Conservation (phyloP, 1,140 invertebrate genomes). For the Aphis craccivora region DNA sequence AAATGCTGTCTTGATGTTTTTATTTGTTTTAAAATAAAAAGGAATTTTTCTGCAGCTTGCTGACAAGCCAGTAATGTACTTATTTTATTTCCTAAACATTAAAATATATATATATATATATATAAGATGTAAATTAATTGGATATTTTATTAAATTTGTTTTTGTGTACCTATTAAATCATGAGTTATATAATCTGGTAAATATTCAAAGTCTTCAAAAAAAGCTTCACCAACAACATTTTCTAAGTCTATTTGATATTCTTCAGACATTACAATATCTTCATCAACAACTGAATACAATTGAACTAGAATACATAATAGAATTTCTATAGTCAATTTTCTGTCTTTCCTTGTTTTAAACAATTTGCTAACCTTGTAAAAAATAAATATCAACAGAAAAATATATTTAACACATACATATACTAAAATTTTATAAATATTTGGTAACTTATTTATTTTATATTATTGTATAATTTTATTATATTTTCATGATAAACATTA, state of each 20-base stretch:
- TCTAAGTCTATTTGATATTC: slow-evolving; percentile 34
- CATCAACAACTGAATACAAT: slow-evolving; percentile 45
- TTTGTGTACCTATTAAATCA: slow-evolving; percentile 40
- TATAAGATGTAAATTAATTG: background rate
- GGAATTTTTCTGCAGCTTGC: slow-evolving; percentile 45
- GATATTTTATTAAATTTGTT: background rate
- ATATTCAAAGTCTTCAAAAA: slow-evolving; percentile 37
- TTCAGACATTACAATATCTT: slow-evolving; percentile 43
- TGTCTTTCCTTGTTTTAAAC: slow-evolving; percentile 53
- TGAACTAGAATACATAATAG: slow-evolving; percentile 49
- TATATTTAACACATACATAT: background rate
- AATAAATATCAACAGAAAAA: background rate
- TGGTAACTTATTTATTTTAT: too few species aligned
- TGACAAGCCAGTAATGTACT: slow-evolving; percentile 2
- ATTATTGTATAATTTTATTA: too few species aligned
- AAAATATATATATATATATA: background rate
- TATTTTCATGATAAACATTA: background rate
- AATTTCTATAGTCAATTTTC: slow-evolving; percentile 49
- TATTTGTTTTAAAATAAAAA: slow-evolving; percentile 44
- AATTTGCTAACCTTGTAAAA: slow-evolving; percentile 35
- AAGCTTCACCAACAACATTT: slow-evolving; percentile 32
- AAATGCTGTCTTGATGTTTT: slow-evolving; percentile 43
- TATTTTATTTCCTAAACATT: background rate
- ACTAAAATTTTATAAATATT: too few species aligned
- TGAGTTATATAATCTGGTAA: slow-evolving; percentile 45